Evolutionary conservation across 30 jellyfish, hydroid and myxozoan genomes (phyloP), one percentile per base, ranked within the genome.

Genomic region (Chrysaora quinquecirrha): DNA sequence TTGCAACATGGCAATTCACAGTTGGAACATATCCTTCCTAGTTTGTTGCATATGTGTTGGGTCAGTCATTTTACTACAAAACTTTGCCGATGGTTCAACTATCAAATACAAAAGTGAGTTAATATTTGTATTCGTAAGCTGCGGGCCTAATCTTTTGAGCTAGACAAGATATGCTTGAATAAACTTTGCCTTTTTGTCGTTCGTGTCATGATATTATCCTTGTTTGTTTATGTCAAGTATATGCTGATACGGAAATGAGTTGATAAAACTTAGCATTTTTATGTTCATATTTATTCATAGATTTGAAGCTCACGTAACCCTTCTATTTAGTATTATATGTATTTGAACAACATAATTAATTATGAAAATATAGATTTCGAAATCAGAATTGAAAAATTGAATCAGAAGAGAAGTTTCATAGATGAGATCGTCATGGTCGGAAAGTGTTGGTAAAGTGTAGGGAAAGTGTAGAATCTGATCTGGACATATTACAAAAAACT

Each of bases 1-100:
- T 52, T 52, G 68, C 68, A 52, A 52, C 68, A 52, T 20, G 68
- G 68, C 68, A 52, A 20, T 25, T 3, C 68, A 25, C 29, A 52
- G 6, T 20, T 10, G 9, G 68, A 9, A 52, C 27, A 52, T 52
- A 3, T 52, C 25, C 29, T 52, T 52, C 29, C 29, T 20, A 3
- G 29, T 52, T 25, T 19, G 4, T 4, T 52, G 12, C 68, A 16
- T 52, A 4, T 19, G 25, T 9, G 9, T 52, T 16, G 25, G 27
- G 6, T 3, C 68, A 3, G 29, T 52, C 25, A 3, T 52, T 2
- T 20, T 19, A 20, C 29, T 3, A 19, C 9, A 52, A 4, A 20
- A 20, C 29, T 4, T 52, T 16, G 68, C 68, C 12, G 19, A 2
- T 19, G 25, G 25, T 3, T 16, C 68, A 10, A 3, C 68, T 3